Base-by-base conservation (phyloP, 2,888 invertebrate genomes). In the Pseudococcus longispinus region DNA sequence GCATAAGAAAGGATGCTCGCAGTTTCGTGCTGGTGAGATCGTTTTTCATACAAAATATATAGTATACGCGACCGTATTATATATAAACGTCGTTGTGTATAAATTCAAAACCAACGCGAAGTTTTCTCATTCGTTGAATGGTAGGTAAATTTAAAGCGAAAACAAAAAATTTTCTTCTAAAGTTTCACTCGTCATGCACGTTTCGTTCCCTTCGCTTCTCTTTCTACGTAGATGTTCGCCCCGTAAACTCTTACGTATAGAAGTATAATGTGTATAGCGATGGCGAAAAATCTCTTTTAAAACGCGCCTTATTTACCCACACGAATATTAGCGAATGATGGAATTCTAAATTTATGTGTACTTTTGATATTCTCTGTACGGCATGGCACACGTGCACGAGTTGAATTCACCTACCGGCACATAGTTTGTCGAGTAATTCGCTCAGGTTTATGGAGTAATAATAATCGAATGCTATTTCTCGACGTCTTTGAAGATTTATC, bases 91-190 rank as follows among this genome's bases (percentile, higher is more conserved):
- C 37, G 37, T 15, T 42, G 37, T 42, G 42, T 80, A 80, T 80
- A 80, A 80, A 80, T 80, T 80, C 77, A 80, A 80, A 37, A 80
- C 37, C 77, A 20, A 29, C 77, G n/a, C n/a, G n/a, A 80, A 80
- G 29, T 80, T 80, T 80, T 80, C 77, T 80, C 77, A 80, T 80
- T 80, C 77, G 42, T 80, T 80, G 77, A 80, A 80, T 23, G 77
- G 77, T 80, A 80, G 77, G 77, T 80, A 80, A 80, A 80, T 80
- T 80, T 42, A 80, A 80, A 80, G 15, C 29, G 42, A 80, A 80
- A 80, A 80, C 42, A 80, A 80, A 80, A 80, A 80, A 42, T 80
- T 42, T 42, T 37, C 77, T 70, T 20, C 23, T 32, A 32, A 74
- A 74, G 32, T 74, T 80, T 80, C 29, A 42, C 42, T 37, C 42